Base-by-base conservation (phyloP, 2,888 invertebrate species). In the Plutella xylostella region DNA sequence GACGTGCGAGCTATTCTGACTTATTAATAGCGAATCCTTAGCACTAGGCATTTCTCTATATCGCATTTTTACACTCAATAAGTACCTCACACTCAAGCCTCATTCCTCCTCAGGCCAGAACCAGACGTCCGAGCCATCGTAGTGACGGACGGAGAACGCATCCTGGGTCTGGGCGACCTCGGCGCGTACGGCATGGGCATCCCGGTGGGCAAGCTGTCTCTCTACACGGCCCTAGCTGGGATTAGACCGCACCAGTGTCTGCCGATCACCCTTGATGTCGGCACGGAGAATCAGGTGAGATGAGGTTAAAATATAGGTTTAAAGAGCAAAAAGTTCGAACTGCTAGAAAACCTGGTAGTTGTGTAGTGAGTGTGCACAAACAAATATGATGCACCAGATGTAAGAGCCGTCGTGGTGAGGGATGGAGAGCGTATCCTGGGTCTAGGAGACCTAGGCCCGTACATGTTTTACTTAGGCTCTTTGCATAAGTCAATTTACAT, bases 171-270 rank as follows among this genome's bases (percentile, higher is more conserved):
- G 33, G 98, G 98, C 4, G 98, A 98, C 72, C 87, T 98, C 42
- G 98, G 98, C 0, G 96, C 96, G 1, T 94, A 94, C 62, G 98
- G 98, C 19, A 97, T 97, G 97, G 98, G 98, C 47, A 98, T 99
- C 58, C 98, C 98, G 0, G 96, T 98, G 9, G 98, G 98, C 18
- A 98, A 98, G 74, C 85, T 99, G 51, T 91, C 98, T 0, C 86
- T 98, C 31, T 98, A 98, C 74, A 98, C 98, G 0, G 98, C 97
- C 0, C 80, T 98, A 52, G 98, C 97, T 18, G 98, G 97, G n/a
- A 96, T 98, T 55, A 93, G 94, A 62, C 98, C 98, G 0, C 92
- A 95, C 64, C 93, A 96, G 68, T 97, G 97, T 69, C 85, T 98
- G 49, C 98, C 98, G 1, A 93, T 98, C 59, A 89, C 92, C 17